Evolutionary conservation across 2,888 invertebrate genomes (phyloP).

Genomic region (Agrochola macilenta): DNA sequence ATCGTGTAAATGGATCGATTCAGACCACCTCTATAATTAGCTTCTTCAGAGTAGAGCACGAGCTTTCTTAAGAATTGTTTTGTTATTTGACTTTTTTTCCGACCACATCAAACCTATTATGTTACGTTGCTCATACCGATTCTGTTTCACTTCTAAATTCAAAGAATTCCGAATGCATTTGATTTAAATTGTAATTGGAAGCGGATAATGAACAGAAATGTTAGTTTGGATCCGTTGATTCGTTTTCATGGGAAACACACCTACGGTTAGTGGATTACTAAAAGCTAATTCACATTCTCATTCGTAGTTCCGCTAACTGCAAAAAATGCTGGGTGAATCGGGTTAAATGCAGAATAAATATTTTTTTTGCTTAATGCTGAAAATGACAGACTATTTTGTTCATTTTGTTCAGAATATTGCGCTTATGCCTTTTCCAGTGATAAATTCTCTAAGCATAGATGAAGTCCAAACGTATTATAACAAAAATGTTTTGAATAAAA

Average conservation of each 20-base stretch:
- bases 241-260: conserved; percentile 39
- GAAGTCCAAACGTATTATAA: neutral
- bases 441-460: neutral
- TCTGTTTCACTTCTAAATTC: conserved; percentile 46
- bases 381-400: neutral
- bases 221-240: conserved; percentile 33
- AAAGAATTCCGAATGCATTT: conserved; percentile 50
- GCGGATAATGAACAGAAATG: conserved; percentile 39
- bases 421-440: neutral
- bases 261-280: conserved; percentile 16
- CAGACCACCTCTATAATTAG: conserved; percentile 86
- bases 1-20: conserved; percentile 86
- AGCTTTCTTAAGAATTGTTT: conserved; percentile 78
- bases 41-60: conserved; percentile 80
- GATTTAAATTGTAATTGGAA: conserved; percentile 54
- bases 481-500: neutral
- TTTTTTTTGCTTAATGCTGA: neutral
- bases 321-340: neutral
- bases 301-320: conserved; percentile 4
- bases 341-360: neutral
- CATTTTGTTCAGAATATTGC: neutral
- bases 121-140: conserved; percentile 60
- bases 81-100: conserved; percentile 71
- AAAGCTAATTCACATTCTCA: conserved; percentile 4
- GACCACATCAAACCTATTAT: conserved; percentile 71